Evolutionary conservation across 1,140 invertebrate genomes (phyloP), one percentile per base, ranked within the genome.

Genomic region (Drosophila nasuta): DNA sequence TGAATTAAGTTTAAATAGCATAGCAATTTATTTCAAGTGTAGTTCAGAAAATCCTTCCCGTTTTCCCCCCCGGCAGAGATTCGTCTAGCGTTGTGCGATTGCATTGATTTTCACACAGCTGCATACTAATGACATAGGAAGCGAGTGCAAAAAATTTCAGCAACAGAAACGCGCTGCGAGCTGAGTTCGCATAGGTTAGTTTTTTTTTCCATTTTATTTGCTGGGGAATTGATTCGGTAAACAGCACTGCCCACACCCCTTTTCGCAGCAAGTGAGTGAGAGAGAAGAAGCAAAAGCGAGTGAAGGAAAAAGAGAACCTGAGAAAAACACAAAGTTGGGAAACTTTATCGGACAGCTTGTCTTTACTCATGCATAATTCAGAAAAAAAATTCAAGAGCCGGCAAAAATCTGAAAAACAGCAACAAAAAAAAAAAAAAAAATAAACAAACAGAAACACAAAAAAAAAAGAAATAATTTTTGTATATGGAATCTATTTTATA

Each of bases 401-500:
- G 35, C 7, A 38, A 11, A 38, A 38, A 38, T 38, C 35, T 38
- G 35, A 38, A 38, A 38, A 38, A 5, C 35, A 38, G 8, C 35
- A 38, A 38, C 1, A 38, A 8, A 38, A 38, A 38, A 38, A 7
- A 38, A 7, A 2, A 35, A 62, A 25, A 25, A 3, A 3, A n/a
- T n/a, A 25, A 38, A 38, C 7, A 25, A 25, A 25, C 20, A 25
- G 20, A 25, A 25, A 25, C 20, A 4, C 20, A 35, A 65, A 33
- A 56, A 54, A 48, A 67, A 41, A 49, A 57, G n/a, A 60, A 70
- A 10, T 56, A 60, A 77, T 54, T 86, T 82, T 81, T 86, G 74
- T 75, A 81, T 73, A 70, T 82, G 67, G 17, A 58, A 62, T 54
- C 38, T 74, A 74, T 74, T 74, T 74, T 68, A 33, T 68, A 68